Conservation (phyloP, 2,888 invertebrate species). For the Nemurella pictetii region DNA sequence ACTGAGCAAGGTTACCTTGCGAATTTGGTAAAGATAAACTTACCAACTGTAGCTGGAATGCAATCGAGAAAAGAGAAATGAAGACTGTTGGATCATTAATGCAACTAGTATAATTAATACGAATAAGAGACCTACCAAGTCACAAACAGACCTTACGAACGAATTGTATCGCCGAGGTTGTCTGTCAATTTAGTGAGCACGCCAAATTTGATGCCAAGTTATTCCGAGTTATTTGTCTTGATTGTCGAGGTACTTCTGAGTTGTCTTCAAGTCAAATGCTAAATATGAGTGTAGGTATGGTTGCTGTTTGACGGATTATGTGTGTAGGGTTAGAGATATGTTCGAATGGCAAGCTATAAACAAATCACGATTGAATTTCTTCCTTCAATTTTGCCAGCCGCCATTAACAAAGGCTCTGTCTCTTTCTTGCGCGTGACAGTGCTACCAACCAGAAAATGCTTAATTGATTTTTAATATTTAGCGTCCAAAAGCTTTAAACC, state of each 20-base stretch:
- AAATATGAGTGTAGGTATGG: background rate
- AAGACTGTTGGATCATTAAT: background rate
- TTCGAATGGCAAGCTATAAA: background rate
- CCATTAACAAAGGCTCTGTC: background rate
- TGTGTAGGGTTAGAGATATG: background rate
- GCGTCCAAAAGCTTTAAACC: background rate
- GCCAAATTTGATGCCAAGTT: background rate
- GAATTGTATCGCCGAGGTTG: background rate
- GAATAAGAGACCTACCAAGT: background rate
- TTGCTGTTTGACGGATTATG: background rate
- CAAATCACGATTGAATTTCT: background rate
- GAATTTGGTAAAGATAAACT: background rate
- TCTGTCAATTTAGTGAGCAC: background rate
- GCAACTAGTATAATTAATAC: background rate
- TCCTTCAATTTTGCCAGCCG: background rate
- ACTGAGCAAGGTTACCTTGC: background rate
- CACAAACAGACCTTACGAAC: background rate
- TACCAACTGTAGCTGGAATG: background rate
- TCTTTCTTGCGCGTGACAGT: background rate
- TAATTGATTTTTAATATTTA: background rate
- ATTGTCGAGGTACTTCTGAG: background rate
- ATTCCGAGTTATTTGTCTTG: background rate
- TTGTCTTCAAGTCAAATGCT: background rate
- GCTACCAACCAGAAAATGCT: background rate
- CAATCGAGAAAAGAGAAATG: constrained; percentile 1